Evolutionary conservation across 2,797 vertebrate genomes (phyloP), one percentile per base, ranked within the genome.

Genomic region (Pachyuromys duprasi): DNA sequence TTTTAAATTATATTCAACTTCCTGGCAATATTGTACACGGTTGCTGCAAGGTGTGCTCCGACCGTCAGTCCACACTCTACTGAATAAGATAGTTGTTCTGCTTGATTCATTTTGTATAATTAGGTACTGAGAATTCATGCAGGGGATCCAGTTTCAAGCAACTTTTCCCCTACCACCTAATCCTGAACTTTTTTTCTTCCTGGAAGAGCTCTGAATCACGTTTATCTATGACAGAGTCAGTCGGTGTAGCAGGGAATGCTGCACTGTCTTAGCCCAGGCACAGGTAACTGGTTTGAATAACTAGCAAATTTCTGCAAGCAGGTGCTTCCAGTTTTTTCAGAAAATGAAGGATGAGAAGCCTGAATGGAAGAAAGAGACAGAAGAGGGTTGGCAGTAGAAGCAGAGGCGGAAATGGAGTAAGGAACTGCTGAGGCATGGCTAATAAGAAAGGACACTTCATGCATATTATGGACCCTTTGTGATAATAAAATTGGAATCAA

Each of bases 401-500:
- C 20, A 96, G 97, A 98, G 96, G 96, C 75, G 67, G 96, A 96
- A 76, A 79, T 95, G 55, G 97, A 98, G 96, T 11, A 94, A 94
- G 96, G 79, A 98, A 95, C 70, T 96, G 97, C 97, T 98, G 98
- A 98, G 98, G 99, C 99, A 98, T 99, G 98, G 96, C 98, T 99
- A 99, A 99, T 99, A 98, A 90, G 93, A 99, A 98, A 99, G 99
- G 99, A 99, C 99, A 99, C 99, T 98, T 99, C 98, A 98, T 98
- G 98, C 99, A 99, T 99, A 99, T 99, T 99, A 99, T 98, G 99
- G 99, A 99, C 98, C 98, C 99, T 98, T 97, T 98, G 98, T 98
- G 99, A 99, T 99, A 99, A 99, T 99, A 99, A 99, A 99, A 99
- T 98, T 98, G 98, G 99, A 99, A 99, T 99, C 98, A 99, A 99